These are phyloP conservation scores for Carassius gibelio DNA, from an alignment of 2,113 vertebrate species.

Conservation along the genomic window DNA sequence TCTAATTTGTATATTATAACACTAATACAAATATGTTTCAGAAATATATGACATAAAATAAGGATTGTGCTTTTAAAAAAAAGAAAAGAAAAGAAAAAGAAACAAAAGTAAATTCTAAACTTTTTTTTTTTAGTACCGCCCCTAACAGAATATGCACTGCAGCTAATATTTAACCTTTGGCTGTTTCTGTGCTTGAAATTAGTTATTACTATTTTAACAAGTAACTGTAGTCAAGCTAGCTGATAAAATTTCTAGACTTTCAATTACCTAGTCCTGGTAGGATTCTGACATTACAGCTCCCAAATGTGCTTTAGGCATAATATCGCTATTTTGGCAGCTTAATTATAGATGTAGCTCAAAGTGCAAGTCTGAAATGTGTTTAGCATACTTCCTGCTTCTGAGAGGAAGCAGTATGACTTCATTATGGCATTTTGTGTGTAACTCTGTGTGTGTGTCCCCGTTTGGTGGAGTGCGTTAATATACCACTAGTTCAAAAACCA, in stretches of 20 bases:
- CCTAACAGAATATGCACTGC: background rate
- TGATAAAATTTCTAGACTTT: background rate
- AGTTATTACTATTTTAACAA: background rate
- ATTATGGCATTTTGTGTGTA: background rate
- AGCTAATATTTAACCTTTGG: slow-evolving; percentile 15
- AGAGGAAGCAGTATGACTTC: slow-evolving; percentile 1
- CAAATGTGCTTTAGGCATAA: background rate
- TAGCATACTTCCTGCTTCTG: slow-evolving; percentile 1
- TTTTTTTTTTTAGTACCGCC: background rate
- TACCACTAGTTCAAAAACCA: background rate
- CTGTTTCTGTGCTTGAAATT: background rate
- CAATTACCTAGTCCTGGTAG: slow-evolving; percentile 3
- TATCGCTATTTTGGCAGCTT: background rate
- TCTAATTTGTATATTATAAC: background rate
- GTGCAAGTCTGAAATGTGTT: background rate
- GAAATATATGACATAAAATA: background rate
- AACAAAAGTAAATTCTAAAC: background rate
- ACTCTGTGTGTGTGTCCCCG: background rate
- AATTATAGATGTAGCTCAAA: background rate
- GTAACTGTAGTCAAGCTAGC: slow-evolving; percentile 9
- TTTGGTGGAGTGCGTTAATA: background rate
- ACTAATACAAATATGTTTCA: background rate
- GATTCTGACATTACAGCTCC: background rate
- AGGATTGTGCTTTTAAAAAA: background rate
- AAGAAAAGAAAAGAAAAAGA: no score